Conservation (phyloP, 2,888 invertebrate genomes). For the Scaptomyza reducta region DNA sequence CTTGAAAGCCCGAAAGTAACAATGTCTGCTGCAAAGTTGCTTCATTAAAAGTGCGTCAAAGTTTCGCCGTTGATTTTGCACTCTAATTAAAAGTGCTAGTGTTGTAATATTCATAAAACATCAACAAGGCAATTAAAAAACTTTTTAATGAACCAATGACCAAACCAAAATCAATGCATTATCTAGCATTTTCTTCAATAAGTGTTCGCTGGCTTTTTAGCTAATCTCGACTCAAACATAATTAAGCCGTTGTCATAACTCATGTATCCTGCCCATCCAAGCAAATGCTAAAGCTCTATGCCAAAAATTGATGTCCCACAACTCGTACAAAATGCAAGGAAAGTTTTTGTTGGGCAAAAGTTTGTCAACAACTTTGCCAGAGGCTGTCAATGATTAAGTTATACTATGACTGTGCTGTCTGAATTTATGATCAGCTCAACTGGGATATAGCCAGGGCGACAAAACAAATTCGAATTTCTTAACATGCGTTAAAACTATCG, state of each 20-base stretch:
- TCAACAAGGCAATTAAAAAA: constrained; percentile 63
- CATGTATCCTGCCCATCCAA: constrained; percentile 3
- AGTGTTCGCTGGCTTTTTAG: constrained; percentile 3
- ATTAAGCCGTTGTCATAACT: constrained; percentile 41
- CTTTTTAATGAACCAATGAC: constrained; percentile 75
- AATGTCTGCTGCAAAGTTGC: constrained; percentile 49
- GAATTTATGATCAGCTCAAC: constrained; percentile 42
- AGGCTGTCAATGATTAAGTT: constrained; percentile 64
- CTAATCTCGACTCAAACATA: constrained; percentile 34
- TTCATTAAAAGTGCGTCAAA: constrained; percentile 75
- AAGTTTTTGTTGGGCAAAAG: constrained; percentile 61
- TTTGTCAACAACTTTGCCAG: constrained; percentile 50
- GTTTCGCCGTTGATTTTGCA: constrained; percentile 71
- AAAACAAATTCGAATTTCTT: background rate
- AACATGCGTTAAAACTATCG: constrained; percentile 14
- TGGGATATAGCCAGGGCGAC: constrained; percentile 23
- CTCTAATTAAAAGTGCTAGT: constrained; percentile 74
- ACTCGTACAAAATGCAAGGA: constrained; percentile 15
- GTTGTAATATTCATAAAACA: constrained; percentile 68
- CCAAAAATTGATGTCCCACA: constrained; percentile 11
- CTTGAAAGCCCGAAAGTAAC: background rate
- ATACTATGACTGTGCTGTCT: constrained; percentile 37
- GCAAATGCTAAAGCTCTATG: background rate
- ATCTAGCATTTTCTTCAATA: constrained; percentile 7
- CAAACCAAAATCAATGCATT: constrained; percentile 59